Evolutionary conservation across 2,888 invertebrate species (phyloP).

Genomic region (Crocallis elinguaria): DNA sequence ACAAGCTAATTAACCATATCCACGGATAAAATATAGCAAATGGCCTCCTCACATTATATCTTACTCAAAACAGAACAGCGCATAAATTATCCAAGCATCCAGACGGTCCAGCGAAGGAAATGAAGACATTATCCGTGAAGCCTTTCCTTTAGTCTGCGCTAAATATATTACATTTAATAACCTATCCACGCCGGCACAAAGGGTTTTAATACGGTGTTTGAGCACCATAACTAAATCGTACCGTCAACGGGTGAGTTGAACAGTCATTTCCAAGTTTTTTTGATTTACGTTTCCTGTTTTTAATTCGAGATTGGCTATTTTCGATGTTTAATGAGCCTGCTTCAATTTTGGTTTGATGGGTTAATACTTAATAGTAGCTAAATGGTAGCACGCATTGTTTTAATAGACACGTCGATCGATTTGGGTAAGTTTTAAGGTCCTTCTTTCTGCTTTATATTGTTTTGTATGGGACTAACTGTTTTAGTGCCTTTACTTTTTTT

Average conservation of each 20-base stretch:
- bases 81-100: constrained; percentile 11
- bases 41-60: no score
- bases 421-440: background rate
- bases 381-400: constrained; percentile 12
- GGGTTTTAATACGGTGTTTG: constrained; percentile 50
- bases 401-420: background rate
- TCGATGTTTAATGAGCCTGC: constrained; percentile 16
- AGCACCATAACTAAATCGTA: constrained; percentile 47
- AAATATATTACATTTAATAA: constrained; percentile 60
- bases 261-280: constrained; percentile 40
- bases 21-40: no score
- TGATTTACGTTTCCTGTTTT: constrained; percentile 54
- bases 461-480: no score
- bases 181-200: constrained; percentile 43
- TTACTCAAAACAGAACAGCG: background rate
- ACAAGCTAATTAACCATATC: no score
- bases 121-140: constrained; percentile 64
- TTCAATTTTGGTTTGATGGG: constrained; percentile 24
- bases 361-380: constrained; percentile 27
- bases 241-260: constrained; percentile 36
- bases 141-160: constrained; percentile 51
- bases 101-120: constrained; percentile 46
- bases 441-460: no score
- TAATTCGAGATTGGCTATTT: constrained; percentile 20
- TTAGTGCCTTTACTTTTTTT: no score